Percentiles rank a stretch among this genome's conserved stretches.
Evolutionary conservation across 2,888 invertebrate genomes (phyloP).

Genomic region (Ophion ventricosus): DNA sequence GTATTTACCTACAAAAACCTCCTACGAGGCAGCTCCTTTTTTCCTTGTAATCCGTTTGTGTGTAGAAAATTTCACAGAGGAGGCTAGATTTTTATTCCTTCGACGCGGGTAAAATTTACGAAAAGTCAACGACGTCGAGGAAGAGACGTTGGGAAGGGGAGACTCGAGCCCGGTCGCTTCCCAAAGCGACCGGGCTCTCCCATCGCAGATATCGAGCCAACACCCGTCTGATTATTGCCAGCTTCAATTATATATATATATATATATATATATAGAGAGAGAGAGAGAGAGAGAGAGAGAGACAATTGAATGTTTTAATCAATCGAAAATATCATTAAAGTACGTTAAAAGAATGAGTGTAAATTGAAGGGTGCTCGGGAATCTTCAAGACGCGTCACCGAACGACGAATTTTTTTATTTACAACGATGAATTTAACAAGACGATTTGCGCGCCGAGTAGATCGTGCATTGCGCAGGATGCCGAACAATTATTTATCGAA

Average conservation of each 20-base stretch:
- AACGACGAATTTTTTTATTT: no score
- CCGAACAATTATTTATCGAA: no score
- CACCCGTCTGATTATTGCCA: constrained; percentile 35
- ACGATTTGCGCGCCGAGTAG: no score
- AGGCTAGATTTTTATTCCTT: background rate
- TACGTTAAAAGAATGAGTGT: background rate
- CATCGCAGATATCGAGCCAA: constrained; percentile 33
- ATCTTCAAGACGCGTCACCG: background rate
- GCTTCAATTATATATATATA: background rate
- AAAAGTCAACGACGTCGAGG: background rate
- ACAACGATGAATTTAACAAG: no score
- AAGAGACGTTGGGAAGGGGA: background rate
- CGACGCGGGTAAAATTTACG: background rate
- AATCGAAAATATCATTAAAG: background rate
- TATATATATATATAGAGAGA: no score
- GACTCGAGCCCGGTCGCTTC: background rate
- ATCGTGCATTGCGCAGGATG: no score
- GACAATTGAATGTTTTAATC: background rate
- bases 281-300: no score
- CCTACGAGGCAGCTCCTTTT: background rate
- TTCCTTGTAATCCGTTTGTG: background rate
- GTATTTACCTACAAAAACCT: background rate
- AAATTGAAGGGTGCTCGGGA: background rate
- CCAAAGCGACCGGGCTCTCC: constrained; percentile 25
- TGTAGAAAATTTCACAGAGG: background rate